A percentile compares a stretch with the other conserved stretches of the same genome.
These are phyloP conservation scores for Blastobasis lacticolella DNA, from an alignment of 2,888 invertebrate species.

Conservation along the genomic window DNA sequence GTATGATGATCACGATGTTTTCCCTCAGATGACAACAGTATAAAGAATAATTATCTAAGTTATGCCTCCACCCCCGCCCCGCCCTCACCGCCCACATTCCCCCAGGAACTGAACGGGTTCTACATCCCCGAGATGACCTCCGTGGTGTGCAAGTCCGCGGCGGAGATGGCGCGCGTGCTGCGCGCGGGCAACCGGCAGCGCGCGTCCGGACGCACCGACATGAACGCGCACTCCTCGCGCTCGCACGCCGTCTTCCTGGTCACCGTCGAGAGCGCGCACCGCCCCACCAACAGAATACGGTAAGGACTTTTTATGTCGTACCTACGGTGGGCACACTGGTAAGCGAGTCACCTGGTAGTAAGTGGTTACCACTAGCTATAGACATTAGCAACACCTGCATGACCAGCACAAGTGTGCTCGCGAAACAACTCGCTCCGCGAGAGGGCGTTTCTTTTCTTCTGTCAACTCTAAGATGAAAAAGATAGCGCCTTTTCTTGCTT, in stretches of 20 bases:
- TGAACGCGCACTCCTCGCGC: slow-evolving; percentile 98
- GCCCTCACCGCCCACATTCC: neutral
- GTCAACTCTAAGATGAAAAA: too few species aligned
- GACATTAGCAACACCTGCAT: too few species aligned
- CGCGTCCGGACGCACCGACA: slow-evolving; percentile 96
- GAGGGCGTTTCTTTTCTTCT: too few species aligned
- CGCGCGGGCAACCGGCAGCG: slow-evolving; percentile 93
- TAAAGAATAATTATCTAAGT: too few species aligned
- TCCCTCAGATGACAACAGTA: too few species aligned
- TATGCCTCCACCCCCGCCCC: too few species aligned
- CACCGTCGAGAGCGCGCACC: slow-evolving; percentile 89
- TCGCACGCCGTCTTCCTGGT: slow-evolving; percentile 99
- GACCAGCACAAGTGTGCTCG: too few species aligned
- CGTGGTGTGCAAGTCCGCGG: slow-evolving; percentile 93
- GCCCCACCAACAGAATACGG: slow-evolving; percentile 60
- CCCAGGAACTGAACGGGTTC: slow-evolving; percentile 81
- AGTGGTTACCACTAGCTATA: too few species aligned
- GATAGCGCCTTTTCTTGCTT: too few species aligned
- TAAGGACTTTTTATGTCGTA: slow-evolving; percentile 19
- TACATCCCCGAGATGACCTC: slow-evolving; percentile 97
- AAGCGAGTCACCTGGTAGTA: neutral
- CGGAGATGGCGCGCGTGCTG: slow-evolving; percentile 96
- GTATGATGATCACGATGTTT: neutral
- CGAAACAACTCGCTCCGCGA: too few species aligned
- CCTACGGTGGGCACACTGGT: neutral